Evolutionary conservation across 2,113 vertebrate genomes (phyloP), one percentile per base, ranked within the genome.

Genomic region (Daubentonia madagascariensis): DNA sequence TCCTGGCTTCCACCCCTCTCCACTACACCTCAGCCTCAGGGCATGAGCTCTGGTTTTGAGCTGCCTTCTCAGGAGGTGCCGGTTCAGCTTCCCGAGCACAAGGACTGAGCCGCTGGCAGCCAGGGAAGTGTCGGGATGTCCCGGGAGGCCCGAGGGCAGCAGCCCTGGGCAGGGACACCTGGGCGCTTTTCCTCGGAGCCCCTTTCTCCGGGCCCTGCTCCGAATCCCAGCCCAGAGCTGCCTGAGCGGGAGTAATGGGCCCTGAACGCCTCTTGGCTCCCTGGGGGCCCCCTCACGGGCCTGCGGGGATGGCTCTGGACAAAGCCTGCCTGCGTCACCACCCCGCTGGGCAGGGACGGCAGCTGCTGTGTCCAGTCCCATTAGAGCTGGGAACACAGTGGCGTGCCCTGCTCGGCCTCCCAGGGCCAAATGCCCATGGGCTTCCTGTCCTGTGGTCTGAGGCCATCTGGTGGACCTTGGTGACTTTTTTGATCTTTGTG

Each of bases 101-200:
- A 48, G 67, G 28, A 4, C 20, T 48, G 22, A 25, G 9, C 14
- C 28, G 61, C 1, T 28, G 23, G 23, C 63, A 25, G 22, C 37
- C 37, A 3, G 30, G 35, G 67, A 13, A 1, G 1, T 0, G 2
- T 48, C 9, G 13, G 50, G 10, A 1, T 3, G 8, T 40, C 40
- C 43, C 3, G 28, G 57, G 18, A 50, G 50, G n/a, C 75, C 54
- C 4, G 54, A 54, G 91, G 84, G n/a, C 23, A 16, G 65, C 75
- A 0, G 5, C 25, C 50, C 8, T 1, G 54, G 23, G n/a, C 61
- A 18, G 20, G 63, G 70, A 4, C 0, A 1, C 13, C 13, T 10
- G 2, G 40, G 63, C n/a, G 0, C 0, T 14, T 16, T 25, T 35
- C n/a, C 45, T 40, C 0, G 12, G 2, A 7, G 6, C 87, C 30